Evolutionary conservation across 2,888 invertebrate genomes (phyloP).

Genomic region (Cheilosia soror): DNA sequence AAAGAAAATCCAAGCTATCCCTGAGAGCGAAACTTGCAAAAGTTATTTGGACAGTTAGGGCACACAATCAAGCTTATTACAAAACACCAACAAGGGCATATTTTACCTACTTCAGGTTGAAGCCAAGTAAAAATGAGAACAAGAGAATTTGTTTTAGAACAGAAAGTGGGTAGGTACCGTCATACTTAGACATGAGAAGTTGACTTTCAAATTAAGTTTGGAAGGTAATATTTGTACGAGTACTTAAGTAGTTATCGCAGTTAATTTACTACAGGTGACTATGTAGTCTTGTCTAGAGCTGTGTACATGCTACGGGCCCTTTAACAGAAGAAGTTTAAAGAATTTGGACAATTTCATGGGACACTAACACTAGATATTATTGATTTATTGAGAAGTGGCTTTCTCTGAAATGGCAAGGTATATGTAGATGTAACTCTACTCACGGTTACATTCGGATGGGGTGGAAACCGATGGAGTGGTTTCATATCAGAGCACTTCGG

Average conservation of each 20-base stretch:
- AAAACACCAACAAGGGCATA: conserved; percentile 13
- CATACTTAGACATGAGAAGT: background rate
- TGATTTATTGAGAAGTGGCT: too few relatives aligned
- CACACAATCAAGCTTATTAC: conserved; percentile 31
- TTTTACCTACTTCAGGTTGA: conserved; percentile 4
- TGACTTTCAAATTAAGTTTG: conserved; percentile 8
- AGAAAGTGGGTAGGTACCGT: background rate
- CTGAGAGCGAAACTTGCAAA: conserved; percentile 15
- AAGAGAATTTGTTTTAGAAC: background rate
- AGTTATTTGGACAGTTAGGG: conserved; percentile 14
- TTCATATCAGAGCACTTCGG: too few relatives aligned
- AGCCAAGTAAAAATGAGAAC: too few relatives aligned
- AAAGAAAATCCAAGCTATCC: conserved; percentile 22
- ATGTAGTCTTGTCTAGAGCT: too few relatives aligned
- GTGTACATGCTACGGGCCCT: too few relatives aligned
- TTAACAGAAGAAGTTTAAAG: too few relatives aligned
- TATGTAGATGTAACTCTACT: too few relatives aligned
- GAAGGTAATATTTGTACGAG: conserved; percentile 4
- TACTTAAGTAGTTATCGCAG: conserved; percentile 24
- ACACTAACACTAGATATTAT: too few relatives aligned
- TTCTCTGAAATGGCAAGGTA: too few relatives aligned
- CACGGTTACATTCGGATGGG: too few relatives aligned
- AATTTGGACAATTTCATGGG: too few relatives aligned
- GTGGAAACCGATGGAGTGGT: too few relatives aligned
- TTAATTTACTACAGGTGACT: conserved; percentile 14